phyloP scores from a whole-genome alignment of 1,140 invertebrate genomes.

The Drosophila lacteicornis region DNA sequence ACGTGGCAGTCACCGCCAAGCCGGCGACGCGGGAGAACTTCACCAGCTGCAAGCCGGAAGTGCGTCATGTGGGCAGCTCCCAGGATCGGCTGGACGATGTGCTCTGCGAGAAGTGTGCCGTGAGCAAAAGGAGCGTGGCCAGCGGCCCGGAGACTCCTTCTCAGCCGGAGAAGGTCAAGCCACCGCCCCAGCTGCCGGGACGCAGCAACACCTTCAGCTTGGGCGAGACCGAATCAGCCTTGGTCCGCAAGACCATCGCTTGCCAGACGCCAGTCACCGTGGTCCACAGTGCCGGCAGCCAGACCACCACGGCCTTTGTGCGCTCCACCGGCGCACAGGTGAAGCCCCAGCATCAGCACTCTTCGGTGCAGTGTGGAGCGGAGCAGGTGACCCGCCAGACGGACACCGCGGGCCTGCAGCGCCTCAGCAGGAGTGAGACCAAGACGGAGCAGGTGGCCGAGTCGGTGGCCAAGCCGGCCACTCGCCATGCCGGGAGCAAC shows the following conservation, averaged over 20 bases:
- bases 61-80: conserved; percentile 85
- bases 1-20: conserved; percentile 55
- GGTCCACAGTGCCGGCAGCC: conserved; percentile 53
- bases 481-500: conserved; percentile 57
- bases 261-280: conserved; percentile 57
- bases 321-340: conserved; percentile 66
- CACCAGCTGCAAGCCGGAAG: conserved; percentile 83
- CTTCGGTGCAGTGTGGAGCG: conserved; percentile 49
- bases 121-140: conserved; percentile 83
- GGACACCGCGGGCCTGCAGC: conserved; percentile 67
- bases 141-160: conserved; percentile 79
- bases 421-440: conserved; percentile 45
- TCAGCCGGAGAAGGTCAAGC: conserved; percentile 52
- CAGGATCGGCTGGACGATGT: conserved; percentile 85
- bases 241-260: conserved; percentile 66
- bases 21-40: conserved; percentile 77
- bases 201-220: conserved; percentile 81
- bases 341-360: conserved; percentile 56
- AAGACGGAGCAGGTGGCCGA: conserved; percentile 66
- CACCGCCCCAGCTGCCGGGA: conserved; percentile 52
- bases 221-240: conserved; percentile 65
- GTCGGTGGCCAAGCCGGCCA: conserved; percentile 25
- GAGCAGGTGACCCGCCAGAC: conserved; percentile 59
- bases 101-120: conserved; percentile 86
- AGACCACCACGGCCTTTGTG: conserved; percentile 42